Evolutionary conservation across 2,888 invertebrate genomes (phyloP).

Genomic region (Agriopis aurantiaria): DNA sequence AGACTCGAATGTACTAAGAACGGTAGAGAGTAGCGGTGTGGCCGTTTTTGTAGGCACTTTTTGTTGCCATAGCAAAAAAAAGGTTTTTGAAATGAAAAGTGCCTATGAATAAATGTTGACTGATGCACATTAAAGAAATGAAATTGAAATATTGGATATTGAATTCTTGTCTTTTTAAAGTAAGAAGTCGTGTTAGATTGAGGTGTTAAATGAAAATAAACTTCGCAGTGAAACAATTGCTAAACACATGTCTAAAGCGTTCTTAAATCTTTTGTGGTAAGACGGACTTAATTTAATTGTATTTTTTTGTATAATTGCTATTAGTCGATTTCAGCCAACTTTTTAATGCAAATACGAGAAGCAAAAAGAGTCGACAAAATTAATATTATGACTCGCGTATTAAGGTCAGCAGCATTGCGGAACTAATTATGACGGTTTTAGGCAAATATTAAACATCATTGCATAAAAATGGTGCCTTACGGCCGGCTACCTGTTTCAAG

Average conservation of each 20-base stretch:
- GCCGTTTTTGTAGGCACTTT: conserved; percentile 61
- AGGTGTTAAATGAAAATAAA: conserved; percentile 33
- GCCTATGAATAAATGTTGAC: conserved; percentile 52
- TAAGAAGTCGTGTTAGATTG: conserved; percentile 45
- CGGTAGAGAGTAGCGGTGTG: conserved; percentile 52
- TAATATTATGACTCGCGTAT: too few relatives aligned
- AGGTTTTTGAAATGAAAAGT: conserved; percentile 36
- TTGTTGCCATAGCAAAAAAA: conserved; percentile 50
- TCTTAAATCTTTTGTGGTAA: too few relatives aligned
- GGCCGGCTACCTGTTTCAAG: too few relatives aligned
- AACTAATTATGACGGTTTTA: too few relatives aligned
- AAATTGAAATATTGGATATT: conserved; percentile 42
- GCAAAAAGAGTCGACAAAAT: too few relatives aligned
- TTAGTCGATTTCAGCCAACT: neutral
- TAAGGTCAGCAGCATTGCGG: too few relatives aligned
- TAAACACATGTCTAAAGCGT: too few relatives aligned
- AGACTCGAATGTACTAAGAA: conserved; percentile 58
- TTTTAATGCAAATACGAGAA: too few relatives aligned
- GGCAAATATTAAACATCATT: too few relatives aligned
- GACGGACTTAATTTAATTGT: neutral
- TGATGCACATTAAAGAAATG: conserved; percentile 45
- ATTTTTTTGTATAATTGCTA: neutral
- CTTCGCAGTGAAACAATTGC: too few relatives aligned
- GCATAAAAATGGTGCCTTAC: too few relatives aligned
- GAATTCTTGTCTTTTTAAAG: conserved; percentile 35